Percentiles rank a stretch among this genome's conserved stretches.
These are phyloP conservation scores for Tridacna crocea DNA, from an alignment of 2,888 invertebrate genomes.

Conservation along the genomic window DNA sequence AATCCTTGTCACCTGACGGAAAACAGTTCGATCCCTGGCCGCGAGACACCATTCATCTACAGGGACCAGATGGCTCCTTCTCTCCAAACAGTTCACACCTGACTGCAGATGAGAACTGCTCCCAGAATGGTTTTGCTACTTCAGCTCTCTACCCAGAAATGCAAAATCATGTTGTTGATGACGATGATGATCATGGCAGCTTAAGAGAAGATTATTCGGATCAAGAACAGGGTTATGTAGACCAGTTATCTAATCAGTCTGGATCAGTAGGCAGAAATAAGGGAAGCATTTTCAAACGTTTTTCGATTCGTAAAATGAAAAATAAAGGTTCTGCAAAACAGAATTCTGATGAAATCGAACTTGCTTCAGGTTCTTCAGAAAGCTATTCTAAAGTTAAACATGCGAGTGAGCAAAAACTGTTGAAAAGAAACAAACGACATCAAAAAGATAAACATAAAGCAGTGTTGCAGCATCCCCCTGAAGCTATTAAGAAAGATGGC, in stretches of 20 bases:
- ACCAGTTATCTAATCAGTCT: conserved; percentile 17
- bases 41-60: conserved; percentile 13
- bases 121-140: conserved; percentile 28
- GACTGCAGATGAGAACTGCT: conserved; percentile 7
- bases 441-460: conserved; percentile 54
- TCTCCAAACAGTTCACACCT: conserved; percentile 7
- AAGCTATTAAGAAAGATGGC: conserved; percentile 90
- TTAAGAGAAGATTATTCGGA: conserved; percentile 57
- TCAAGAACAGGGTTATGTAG: conserved; percentile 42
- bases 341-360: conserved; percentile 93
- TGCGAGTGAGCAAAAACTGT: conserved; percentile 67
- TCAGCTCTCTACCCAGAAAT: conserved; percentile 10
- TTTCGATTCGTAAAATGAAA: conserved; percentile 85
- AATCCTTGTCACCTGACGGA: conserved; percentile 40
- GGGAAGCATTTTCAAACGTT: conserved; percentile 64
- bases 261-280: conserved; percentile 46
- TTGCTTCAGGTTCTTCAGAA: conserved; percentile 80
- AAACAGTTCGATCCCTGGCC: conserved; percentile 17
- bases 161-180: conserved; percentile 32
- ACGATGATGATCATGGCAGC: conserved; percentile 35
- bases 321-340: conserved; percentile 90
- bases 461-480: conserved; percentile 45
- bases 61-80: conserved; percentile 21
- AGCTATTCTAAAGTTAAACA: conserved; percentile 67
- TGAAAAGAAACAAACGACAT: conserved; percentile 60